Percentiles rank a stretch among this genome's conserved stretches.
Evolutionary conservation across 2,797 vertebrate genomes (phyloP).

Genomic region (Clarias platycephalus): DNA sequence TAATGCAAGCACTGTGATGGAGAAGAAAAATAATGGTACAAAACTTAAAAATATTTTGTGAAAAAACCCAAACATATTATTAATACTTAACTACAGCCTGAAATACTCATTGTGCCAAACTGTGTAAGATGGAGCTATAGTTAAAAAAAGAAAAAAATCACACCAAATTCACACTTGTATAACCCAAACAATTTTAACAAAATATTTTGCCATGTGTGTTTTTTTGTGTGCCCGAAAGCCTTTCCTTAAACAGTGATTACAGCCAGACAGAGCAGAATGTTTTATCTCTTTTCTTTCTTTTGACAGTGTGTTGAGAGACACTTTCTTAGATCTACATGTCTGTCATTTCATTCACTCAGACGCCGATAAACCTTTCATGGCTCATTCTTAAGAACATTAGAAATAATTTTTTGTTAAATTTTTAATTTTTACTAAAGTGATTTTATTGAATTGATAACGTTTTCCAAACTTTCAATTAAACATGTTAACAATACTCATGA

Average conservation of each 20-base stretch:
- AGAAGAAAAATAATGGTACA: too few relatives aligned
- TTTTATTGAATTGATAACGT: background rate
- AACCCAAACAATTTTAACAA: too few relatives aligned
- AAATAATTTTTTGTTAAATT: background rate
- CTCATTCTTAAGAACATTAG: background rate
- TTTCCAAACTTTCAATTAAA: background rate
- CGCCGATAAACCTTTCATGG: background rate
- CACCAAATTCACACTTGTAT: too few relatives aligned
- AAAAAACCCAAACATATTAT: too few relatives aligned
- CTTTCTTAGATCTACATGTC: background rate
- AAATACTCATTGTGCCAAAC: too few relatives aligned
- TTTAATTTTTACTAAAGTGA: background rate
- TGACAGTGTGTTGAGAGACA: constrained; percentile 7
- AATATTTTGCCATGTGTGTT: too few relatives aligned
- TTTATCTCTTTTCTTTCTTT: constrained; percentile 7
- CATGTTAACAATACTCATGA: background rate
- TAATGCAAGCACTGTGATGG: too few relatives aligned
- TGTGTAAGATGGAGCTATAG: too few relatives aligned
- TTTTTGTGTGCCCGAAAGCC: background rate
- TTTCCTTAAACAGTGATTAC: background rate
- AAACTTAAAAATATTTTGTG: too few relatives aligned
- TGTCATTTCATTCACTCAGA: background rate
- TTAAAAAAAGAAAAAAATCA: too few relatives aligned
- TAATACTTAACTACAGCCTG: too few relatives aligned
- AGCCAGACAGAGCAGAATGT: background rate